Percentiles rank a stretch among this genome's conserved stretches.
These are phyloP conservation scores for Piscicola geometra DNA, from an alignment of 2,888 invertebrate species.

Conservation along the genomic window DNA sequence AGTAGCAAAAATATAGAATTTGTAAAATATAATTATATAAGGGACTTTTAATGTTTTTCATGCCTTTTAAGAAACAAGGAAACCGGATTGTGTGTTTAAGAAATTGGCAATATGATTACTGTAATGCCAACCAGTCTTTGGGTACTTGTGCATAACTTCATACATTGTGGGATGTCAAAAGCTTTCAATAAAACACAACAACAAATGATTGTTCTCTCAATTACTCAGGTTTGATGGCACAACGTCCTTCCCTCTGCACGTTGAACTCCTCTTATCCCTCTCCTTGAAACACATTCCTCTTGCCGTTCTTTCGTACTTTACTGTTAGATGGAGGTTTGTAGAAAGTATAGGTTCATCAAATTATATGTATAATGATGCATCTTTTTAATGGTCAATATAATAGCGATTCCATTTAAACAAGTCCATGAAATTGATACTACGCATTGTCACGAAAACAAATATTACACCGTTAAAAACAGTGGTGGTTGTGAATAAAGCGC, in stretches of 20 bases:
- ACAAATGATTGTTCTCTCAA: no score
- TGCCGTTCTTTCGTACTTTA: neutral
- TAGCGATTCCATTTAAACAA: no score
- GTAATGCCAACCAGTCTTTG: no score
- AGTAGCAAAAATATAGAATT: no score
- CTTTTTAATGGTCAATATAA: no score
- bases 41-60: neutral
- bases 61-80: neutral
- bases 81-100: neutral
- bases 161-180: no score
- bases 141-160: no score
- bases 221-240: constrained; percentile 1
- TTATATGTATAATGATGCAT: no score
- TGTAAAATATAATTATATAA: no score
- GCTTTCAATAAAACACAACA: no score
- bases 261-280: neutral
- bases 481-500: neutral
- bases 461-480: neutral
- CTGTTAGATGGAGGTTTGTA: neutral
- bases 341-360: no score
- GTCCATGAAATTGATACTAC: no score
- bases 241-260: neutral
- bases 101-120: neutral
- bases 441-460: neutral
- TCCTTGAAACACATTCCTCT: neutral